phyloP scores from a whole-genome alignment of 1,140 invertebrate genomes.

The Neocloeon triangulifer region DNA sequence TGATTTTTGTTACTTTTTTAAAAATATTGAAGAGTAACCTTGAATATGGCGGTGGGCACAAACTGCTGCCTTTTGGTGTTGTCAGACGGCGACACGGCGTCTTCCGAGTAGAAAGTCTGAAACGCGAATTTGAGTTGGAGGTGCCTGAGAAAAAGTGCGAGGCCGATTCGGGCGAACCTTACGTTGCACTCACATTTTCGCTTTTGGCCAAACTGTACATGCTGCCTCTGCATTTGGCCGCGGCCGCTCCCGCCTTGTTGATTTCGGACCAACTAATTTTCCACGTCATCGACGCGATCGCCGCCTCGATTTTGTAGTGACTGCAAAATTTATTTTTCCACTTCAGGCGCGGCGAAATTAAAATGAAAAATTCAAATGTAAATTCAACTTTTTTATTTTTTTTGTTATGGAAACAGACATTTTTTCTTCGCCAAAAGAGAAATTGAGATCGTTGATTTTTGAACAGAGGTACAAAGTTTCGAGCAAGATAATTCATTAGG shows the following conservation, averaged over 20 bases:
- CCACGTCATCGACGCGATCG: conserved; percentile 92
- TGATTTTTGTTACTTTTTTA: too few relatives aligned
- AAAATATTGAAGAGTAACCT: too few relatives aligned
- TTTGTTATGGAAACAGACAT: too few relatives aligned
- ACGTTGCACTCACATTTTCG: conserved; percentile 35
- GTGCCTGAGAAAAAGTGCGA: background rate
- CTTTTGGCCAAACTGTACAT: conserved; percentile 35
- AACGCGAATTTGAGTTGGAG: conserved; percentile 13
- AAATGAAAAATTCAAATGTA: too few relatives aligned
- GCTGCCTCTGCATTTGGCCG: conserved; percentile 27
- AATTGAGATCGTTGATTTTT: too few relatives aligned
- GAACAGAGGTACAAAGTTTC: too few relatives aligned
- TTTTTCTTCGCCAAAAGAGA: too few relatives aligned
- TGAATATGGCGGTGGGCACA: conserved; percentile 68
- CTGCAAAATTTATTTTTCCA: too few relatives aligned
- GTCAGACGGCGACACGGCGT: conserved; percentile 48
- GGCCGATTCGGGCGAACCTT: too few relatives aligned
- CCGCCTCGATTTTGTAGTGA: conserved; percentile 76
- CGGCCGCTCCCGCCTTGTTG: conserved; percentile 14
- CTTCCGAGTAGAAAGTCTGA: conserved; percentile 45
- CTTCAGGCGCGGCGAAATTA: too few relatives aligned
- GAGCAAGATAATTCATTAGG: too few relatives aligned
- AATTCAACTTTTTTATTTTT: too few relatives aligned
- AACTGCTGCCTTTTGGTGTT: conserved; percentile 60
- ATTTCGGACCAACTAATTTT: conserved; percentile 70